Conservation (phyloP, 2,888 invertebrate genomes). For the Dione juno region DNA sequence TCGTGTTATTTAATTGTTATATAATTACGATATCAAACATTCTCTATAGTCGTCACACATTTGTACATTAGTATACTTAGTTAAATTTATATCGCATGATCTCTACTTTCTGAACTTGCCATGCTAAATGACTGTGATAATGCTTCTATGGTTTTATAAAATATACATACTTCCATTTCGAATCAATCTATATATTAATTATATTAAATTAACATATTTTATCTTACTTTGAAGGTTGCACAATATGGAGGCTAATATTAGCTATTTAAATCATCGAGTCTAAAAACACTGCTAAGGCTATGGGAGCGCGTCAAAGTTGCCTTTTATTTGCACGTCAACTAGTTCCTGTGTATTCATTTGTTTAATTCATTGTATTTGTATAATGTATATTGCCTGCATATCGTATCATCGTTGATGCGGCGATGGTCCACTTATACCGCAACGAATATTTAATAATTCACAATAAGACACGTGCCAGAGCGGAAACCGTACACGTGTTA, state of each 20-base stretch:
- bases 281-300: neutral
- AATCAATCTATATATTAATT: constrained; percentile 1
- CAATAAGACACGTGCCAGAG: constrained; percentile 74
- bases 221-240: neutral
- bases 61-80: constrained; percentile 36
- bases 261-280: neutral
- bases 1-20: constrained; percentile 19
- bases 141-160: constrained; percentile 4
- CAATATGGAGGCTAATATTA: constrained; percentile 27
- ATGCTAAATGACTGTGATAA: constrained; percentile 36
- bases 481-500: constrained; percentile 79
- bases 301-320: constrained; percentile 53
- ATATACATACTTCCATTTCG: constrained; percentile 21
- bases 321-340: constrained; percentile 64
- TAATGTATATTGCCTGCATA: constrained; percentile 59
- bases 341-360: constrained; percentile 61
- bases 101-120: constrained; percentile 34
- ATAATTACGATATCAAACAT: constrained; percentile 47
- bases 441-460: constrained; percentile 76
- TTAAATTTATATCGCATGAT: constrained; percentile 40
- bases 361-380: constrained; percentile 50
- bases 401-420: constrained; percentile 49
- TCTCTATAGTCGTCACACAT: constrained; percentile 48
- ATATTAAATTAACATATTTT: constrained; percentile 4
- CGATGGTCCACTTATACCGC: constrained; percentile 57